Base-by-base conservation (phyloP, 1,140 invertebrate genomes). In the Leucophenga varia region DNA sequence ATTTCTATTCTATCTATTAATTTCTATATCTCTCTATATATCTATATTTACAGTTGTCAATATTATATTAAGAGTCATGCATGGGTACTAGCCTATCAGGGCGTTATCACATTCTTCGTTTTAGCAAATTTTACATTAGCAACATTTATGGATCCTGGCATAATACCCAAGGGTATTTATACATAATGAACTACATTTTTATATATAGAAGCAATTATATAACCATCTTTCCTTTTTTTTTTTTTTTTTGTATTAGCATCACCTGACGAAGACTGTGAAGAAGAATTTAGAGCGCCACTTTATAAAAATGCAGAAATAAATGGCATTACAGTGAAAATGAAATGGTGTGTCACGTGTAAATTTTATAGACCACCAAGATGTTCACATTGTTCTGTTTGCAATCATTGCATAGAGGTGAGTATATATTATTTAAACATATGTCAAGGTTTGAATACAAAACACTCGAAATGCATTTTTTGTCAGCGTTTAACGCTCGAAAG, bases 301-400 rank as follows among this genome's bases (percentile, higher is more conserved):
- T 98, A 98, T 73, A 97, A 97, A 80, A 98, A 90, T 77, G 92
- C 97, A 45, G 94, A 98, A 78, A 97, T 99, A 47, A 95, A 97
- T 81, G 94, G 95, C 43, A 96, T 98, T 47, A 96, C 93, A 13
- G 94, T 99, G 31, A 86, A 95, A 51, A 98, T 99, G 95, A 99
- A 99, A 80, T 99, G 97, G 97, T 99, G 97, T 79, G 88, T 94
- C 46, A 99, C 97, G 2, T 99, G 97, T 81, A 95, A 98, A 80
- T 99, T 99, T 81, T 99, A 99, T 79, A 84, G 96, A 63, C 95
- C 96, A 71, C 97, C 97, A 46, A 83, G 97, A 74, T 98, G 95
- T 79, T 98, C 94, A 40, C 96, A 99, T 80, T 99, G 97, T 78
- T 97, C 93, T 67, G 95, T 98, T 41, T 99, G 97, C 81, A 95